phyloP scores from a whole-genome alignment of 64 coral and sea anemone genomes.

The Exaiptasia diaphana region DNA sequence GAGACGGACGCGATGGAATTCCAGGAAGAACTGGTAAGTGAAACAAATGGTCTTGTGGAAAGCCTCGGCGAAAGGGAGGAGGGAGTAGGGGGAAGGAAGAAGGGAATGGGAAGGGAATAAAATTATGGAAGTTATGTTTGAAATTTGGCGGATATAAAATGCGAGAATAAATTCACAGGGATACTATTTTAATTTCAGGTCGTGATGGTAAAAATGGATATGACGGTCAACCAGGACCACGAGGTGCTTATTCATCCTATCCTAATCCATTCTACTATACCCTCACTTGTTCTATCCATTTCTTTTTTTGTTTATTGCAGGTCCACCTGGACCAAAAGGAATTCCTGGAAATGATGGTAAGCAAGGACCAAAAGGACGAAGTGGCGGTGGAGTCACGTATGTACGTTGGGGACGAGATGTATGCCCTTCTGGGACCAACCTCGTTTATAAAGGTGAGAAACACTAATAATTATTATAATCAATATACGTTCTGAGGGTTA shows the following conservation, averaged over 20 bases:
- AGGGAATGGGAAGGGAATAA: too few relatives aligned
- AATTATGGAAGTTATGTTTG: too few relatives aligned
- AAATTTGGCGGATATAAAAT: too few relatives aligned
- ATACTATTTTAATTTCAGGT: constrained; percentile 8
- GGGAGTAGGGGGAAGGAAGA: too few relatives aligned
- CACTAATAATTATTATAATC: too few relatives aligned
- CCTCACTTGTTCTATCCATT: too few relatives aligned
- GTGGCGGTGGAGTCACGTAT: constrained; percentile 26
- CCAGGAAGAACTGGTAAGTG: not conserved
- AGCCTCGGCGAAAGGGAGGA: too few relatives aligned
- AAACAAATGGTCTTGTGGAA: too few relatives aligned
- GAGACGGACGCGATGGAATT: not conserved
- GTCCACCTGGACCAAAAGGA: constrained; percentile 9
- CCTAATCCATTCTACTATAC: too few relatives aligned
- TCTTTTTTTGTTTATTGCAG: not conserved
- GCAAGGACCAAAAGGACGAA: constrained; percentile 1
- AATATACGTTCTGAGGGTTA: too few relatives aligned
- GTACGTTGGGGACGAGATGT: constrained; percentile 60
- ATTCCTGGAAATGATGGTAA: not conserved
- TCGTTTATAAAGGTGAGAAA: constrained; percentile 65
- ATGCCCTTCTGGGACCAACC: constrained; percentile 9
- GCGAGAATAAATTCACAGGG: too few relatives aligned
- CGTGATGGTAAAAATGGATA: constrained; percentile 27
- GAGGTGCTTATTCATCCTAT: too few relatives aligned
- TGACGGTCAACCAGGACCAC: constrained; percentile 7